Base-by-base conservation (phyloP, 2,797 vertebrate species). In the Anomalospiza imberbis region DNA sequence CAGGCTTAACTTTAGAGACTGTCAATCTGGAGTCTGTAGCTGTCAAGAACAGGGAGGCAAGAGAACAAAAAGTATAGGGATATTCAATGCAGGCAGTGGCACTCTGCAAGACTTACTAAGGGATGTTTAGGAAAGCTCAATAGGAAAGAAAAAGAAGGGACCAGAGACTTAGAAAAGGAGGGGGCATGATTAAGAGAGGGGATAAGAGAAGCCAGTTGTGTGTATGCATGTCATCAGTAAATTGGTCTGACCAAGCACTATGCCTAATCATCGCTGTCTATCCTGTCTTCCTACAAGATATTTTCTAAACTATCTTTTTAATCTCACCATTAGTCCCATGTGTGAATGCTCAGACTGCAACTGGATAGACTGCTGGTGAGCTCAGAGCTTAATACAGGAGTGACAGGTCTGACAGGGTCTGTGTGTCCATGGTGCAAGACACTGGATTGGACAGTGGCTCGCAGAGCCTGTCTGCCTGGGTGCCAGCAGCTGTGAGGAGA, bases 21-120 rank as follows among this genome's bases (percentile, higher is more conserved):
- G 51, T 70, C 51, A 53, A 4, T 51, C 42, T 36, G 42, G 42
- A 61, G 36, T 36, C 17, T 0, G 1, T 7, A 53, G 25, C 28
- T 87, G 51, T 20, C 42, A 66, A 70, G 47, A 60, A 13, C 7
- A 17, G 3, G 10, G 11, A 65, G 47, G 5, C 17, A 79, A 38
- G 7, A 66, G 29, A 71, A 34, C 0, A 0, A 6, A 6, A 50
- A 53, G 14, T 5, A 13, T 2, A 26, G 26, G 74, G 26, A 28
- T 40, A 53, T 48, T 29, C 3, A 12, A 57, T 15, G 13, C 3
- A 24, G 7, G 11, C n/a, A 75, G 21, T 31, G 50, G 10, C 13
- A 44, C 28, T 55, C 17, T 51, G 24, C 13, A 63, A 75, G 51
- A 24, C 6, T 32, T 85, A 9, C 8, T 17, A 51, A 72, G 7